phyloP scores from a whole-genome alignment of 2,888 invertebrate genomes.

The Thymelicus acteon region DNA sequence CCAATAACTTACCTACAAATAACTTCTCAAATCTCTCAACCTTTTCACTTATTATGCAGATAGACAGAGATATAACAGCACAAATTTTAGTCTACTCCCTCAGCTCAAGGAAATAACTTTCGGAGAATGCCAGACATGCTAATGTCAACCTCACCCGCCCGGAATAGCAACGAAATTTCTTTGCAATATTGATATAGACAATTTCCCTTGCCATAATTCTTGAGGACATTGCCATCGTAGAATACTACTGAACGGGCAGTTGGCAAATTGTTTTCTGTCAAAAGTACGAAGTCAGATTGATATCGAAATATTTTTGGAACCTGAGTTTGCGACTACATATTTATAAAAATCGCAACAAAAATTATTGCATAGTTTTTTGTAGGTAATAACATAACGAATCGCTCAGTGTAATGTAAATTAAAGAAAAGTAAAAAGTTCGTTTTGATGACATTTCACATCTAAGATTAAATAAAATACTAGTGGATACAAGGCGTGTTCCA shows the following conservation, averaged over 20 bases:
- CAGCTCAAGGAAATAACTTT: constrained; percentile 26
- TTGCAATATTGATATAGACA: constrained; percentile 16
- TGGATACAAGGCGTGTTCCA: too few species aligned
- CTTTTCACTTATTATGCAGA: constrained; percentile 34
- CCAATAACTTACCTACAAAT: constrained; percentile 3
- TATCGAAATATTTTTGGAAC: not conserved
- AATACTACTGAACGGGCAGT: constrained; percentile 32
- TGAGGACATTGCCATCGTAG: constrained; percentile 24
- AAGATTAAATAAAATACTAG: too few species aligned
- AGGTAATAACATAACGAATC: too few species aligned
- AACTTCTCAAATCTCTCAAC: not conserved
- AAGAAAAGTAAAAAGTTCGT: too few species aligned
- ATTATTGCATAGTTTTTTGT: too few species aligned
- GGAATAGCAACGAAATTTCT: not conserved
- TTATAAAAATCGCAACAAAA: too few species aligned
- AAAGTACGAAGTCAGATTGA: constrained; percentile 21
- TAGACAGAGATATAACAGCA: constrained; percentile 32
- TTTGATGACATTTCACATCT: too few species aligned
- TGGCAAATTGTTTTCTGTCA: constrained; percentile 25
- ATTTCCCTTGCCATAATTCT: constrained; percentile 37
- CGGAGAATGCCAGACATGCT: not conserved
- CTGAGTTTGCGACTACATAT: too few species aligned
- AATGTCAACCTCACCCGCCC: constrained; percentile 2
- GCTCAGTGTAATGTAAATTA: too few species aligned
- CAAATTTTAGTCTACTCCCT: constrained; percentile 30